A percentile compares a stretch with the other conserved stretches of the same genome.
These are phyloP conservation scores for Pyxicephalus adspersus DNA, from an alignment of 2,113 vertebrate genomes.

Conservation along the genomic window DNA sequence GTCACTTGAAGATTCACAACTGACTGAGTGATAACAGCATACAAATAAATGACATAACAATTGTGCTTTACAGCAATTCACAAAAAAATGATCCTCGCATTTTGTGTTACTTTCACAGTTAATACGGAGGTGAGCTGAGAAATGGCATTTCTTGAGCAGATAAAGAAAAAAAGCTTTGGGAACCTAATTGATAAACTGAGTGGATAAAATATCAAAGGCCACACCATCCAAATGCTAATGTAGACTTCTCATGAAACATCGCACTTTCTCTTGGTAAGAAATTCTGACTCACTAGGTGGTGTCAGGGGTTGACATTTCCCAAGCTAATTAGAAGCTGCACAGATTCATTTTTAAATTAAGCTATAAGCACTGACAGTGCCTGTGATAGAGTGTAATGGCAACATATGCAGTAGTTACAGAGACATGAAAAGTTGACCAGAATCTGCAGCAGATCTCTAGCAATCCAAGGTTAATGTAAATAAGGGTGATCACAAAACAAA, in stretches of 20 bases:
- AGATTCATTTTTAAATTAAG: conserved; percentile 41
- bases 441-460: not conserved
- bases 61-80: too few species aligned
- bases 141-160: not conserved
- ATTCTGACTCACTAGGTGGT: conserved; percentile 46
- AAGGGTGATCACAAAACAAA: not conserved
- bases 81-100: too few species aligned
- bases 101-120: not conserved
- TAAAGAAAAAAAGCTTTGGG: conserved; percentile 4
- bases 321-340: conserved; percentile 38
- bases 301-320: conserved; percentile 43
- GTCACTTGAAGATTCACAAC: too few species aligned
- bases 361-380: not conserved
- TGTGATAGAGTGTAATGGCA: not conserved
- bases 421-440: not conserved
- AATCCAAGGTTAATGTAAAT: not conserved
- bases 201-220: conserved; percentile 41
- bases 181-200: conserved; percentile 42
- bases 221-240: conserved; percentile 36
- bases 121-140: not conserved
- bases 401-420: conserved; percentile 10
- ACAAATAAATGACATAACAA: too few species aligned
- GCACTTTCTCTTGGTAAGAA: conserved; percentile 9
- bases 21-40: too few species aligned
- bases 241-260: not conserved